Conservation (phyloP, 2,113 vertebrate species). For the Hypanus sabinus region DNA sequence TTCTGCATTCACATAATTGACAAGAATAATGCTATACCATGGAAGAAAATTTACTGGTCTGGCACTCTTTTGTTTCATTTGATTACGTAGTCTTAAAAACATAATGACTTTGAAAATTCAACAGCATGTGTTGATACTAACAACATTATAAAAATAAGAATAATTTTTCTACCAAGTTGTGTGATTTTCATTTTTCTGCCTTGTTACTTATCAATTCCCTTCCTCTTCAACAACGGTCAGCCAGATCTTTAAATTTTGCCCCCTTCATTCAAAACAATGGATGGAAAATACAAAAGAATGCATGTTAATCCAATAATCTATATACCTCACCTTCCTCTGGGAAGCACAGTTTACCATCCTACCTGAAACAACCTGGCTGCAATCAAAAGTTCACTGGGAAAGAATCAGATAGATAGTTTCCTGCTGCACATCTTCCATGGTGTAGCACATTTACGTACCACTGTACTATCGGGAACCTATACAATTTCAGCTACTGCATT, state of each 20-base stretch:
- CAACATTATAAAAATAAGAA: constrained; percentile 13
- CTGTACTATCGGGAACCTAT: no score
- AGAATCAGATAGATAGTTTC: neutral
- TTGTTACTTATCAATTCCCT: neutral
- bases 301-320: neutral
- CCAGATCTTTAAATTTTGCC: neutral
- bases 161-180: neutral
- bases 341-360: neutral
- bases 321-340: neutral
- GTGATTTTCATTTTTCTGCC: neutral
- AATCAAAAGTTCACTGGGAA: neutral
- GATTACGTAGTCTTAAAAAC: neutral
- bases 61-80: neutral
- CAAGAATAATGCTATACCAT: neutral
- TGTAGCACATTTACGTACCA: neutral
- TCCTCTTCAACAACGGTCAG: neutral
- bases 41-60: neutral
- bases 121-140: neutral
- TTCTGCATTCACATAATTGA: neutral
- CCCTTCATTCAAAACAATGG: neutral
- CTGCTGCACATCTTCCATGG: neutral
- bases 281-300: neutral
- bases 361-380: neutral
- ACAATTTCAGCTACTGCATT: neutral
- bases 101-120: neutral